Conservation (phyloP, 2,888 invertebrate species). For the Elegia similella region DNA sequence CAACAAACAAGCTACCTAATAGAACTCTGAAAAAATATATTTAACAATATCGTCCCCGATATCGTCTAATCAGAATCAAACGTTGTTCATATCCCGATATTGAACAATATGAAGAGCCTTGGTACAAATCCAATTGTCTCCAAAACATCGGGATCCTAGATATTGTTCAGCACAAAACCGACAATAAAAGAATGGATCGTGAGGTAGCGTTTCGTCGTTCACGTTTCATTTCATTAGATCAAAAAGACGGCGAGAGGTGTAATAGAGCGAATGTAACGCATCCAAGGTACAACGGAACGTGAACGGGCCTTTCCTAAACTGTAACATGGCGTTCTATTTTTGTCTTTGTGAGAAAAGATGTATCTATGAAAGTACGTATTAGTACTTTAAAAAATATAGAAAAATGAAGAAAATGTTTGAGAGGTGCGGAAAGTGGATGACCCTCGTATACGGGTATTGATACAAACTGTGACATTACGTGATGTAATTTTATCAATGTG, state of each 20-base stretch:
- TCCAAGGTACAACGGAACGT: background rate
- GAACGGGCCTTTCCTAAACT: background rate
- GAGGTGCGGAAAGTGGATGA: no score
- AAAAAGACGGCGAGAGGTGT: background rate
- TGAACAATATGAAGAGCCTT: background rate
- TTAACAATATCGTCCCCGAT: no score
- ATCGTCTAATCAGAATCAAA: no score
- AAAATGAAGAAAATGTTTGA: no score
- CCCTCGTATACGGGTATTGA: no score
- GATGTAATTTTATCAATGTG: no score
- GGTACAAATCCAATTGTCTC: background rate
- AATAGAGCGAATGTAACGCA: background rate
- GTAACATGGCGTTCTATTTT: background rate
- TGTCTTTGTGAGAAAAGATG: background rate
- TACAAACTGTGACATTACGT: no score
- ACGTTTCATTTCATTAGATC: constrained; percentile 7
- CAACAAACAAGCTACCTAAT: no score
- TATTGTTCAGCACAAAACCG: background rate
- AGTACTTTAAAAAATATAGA: no score
- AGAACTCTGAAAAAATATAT: no score
- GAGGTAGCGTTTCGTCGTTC: background rate
- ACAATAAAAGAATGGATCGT: background rate
- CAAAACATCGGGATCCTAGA: background rate
- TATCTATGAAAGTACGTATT: background rate
- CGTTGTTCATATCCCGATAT: background rate